Evolutionary conservation across 2,797 vertebrate species (phyloP).

Genomic region (Cryptoprocta ferox): DNA sequence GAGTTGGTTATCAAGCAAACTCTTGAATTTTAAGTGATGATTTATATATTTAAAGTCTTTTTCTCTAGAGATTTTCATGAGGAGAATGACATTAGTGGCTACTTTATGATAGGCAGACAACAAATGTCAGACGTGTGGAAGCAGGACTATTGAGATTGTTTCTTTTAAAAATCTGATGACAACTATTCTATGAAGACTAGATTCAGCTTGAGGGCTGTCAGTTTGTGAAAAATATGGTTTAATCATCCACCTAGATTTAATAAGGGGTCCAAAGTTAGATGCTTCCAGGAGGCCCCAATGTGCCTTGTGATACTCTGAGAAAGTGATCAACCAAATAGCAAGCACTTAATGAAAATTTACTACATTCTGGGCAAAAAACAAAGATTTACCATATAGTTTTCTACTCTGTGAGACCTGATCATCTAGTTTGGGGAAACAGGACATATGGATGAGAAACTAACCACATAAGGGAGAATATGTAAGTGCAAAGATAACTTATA

Average conservation of each 20-base stretch:
- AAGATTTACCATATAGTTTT: background rate
- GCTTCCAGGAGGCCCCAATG: background rate
- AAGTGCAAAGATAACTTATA: background rate
- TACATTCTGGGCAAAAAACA: background rate
- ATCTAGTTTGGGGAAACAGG: background rate
- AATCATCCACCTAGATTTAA: background rate
- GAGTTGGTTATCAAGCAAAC: background rate
- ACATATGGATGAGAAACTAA: background rate
- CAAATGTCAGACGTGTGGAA: background rate
- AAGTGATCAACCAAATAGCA: background rate
- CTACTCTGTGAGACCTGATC: background rate
- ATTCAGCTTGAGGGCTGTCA: background rate
- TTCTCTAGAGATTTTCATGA: slow-evolving; percentile 24
- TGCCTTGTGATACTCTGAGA: background rate
- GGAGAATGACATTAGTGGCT: background rate
- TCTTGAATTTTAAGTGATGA: background rate
- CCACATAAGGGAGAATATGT: background rate
- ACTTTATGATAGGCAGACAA: background rate
- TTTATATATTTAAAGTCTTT: background rate
- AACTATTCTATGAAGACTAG: background rate
- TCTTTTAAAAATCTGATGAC: background rate
- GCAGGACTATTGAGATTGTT: background rate
- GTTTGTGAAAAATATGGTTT: background rate
- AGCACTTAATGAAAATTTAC: background rate
- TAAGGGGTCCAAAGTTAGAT: background rate